Evolutionary conservation across 2,888 invertebrate species (phyloP), one percentile per base, ranked within the genome.

Genomic region (Baronia brevicornis): DNA sequence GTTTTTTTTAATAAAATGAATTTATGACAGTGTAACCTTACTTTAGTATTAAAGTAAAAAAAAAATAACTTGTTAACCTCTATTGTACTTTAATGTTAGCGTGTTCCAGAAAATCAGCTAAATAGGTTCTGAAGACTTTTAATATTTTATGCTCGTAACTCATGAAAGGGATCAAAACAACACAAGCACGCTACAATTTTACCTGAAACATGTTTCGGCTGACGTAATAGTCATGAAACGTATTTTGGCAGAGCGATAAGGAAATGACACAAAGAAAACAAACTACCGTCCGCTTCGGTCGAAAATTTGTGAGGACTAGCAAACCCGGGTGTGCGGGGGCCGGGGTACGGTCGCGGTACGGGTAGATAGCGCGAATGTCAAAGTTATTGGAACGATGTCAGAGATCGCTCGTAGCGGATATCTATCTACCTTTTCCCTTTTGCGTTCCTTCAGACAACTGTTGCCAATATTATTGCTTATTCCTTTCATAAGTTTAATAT

Each of bases 231-330:
- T 74, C 79, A 73, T 78, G 79, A 72, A 79, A 77, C 71, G 75
- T 79, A 80, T 85, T 84, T 84, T 84, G 80, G 84, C 82, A 82
- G 67, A 61, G 63, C 74, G 84, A 85, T 84, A 84, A 85, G 84
- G 77, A 84, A 84, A 84, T 79, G 79, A 77, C 77, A 79, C 74
- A 73, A 78, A 80, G 80, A 80, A 82, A 84, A 84, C 75, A 80
- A 80, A 82, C 74, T 79, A 75, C 70, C 69, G 77, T 72, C 68
- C 68, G 70, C 54, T 60, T 55, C 63, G 67, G 69, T 59, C 65
- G 77, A 78, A 73, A 74, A 78, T 78, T 77, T 77, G 77, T 69
- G 68, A 68, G 59, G 58, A 58, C 52, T 47, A 42, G 51, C 47
- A 51, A 42, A 37, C 46, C 38, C 28, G 47, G 39, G 47, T 44